phyloP scores from a whole-genome alignment of 2,888 invertebrate species.

The Dasysyrphus albostriatus region DNA sequence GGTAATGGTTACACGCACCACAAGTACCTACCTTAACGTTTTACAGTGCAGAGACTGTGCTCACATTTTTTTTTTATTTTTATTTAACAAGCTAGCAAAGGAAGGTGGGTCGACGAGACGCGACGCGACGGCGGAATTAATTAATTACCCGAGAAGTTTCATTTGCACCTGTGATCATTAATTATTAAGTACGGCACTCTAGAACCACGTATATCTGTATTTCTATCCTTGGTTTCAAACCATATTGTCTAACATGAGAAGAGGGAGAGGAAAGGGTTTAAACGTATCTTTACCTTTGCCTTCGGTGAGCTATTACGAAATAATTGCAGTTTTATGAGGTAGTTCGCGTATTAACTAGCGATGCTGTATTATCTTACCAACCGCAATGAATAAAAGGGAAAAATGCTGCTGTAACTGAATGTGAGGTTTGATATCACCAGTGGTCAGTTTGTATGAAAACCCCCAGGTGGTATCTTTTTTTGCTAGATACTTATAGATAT shows the following conservation, averaged over 20 bases:
- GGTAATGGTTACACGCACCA: conserved; percentile 49
- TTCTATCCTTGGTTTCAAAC: background rate
- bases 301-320: conserved; percentile 56
- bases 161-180: conserved; percentile 75
- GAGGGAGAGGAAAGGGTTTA: background rate
- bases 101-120: background rate
- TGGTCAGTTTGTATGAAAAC: background rate
- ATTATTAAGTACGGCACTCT: conserved; percentile 60
- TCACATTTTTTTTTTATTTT: conserved; percentile 49
- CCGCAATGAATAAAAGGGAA: background rate
- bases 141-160: conserved; percentile 72
- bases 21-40: conserved; percentile 13
- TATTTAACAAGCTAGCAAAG: conserved; percentile 14
- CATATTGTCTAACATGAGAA: background rate
- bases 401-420: background rate
- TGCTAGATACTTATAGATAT: too few species aligned
- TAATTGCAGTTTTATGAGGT: conserved; percentile 67
- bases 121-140: conserved; percentile 48
- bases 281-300: conserved; percentile 9
- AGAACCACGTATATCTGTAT: conserved; percentile 19
- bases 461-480: background rate
- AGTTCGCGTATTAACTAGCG: background rate
- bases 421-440: background rate
- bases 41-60: conserved; percentile 18
- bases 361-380: conserved; percentile 15